Evolutionary conservation across 2,888 invertebrate genomes (phyloP).

Genomic region (Lycocerus yunnanus): DNA sequence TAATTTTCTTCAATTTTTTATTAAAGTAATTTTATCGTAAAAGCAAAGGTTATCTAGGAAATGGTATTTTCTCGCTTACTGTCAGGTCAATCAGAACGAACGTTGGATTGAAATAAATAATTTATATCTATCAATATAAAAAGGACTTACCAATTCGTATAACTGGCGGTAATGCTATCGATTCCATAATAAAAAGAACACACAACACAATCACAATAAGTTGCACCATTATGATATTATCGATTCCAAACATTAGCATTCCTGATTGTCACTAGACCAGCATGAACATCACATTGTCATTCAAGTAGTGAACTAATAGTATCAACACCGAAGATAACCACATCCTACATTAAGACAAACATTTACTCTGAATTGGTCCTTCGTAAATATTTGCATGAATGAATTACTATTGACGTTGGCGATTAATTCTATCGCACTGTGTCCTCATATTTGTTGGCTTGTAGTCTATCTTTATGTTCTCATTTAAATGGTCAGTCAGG

Average conservation of each 20-base stretch:
- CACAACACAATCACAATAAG: conserved; percentile 38
- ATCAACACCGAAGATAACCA: conserved; percentile 41
- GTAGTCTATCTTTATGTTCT: conserved; percentile 14
- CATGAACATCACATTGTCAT: conserved; percentile 34
- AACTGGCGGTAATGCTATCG: conserved; percentile 64
- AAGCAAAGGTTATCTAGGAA: neutral
- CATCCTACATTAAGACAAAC: conserved; percentile 39
- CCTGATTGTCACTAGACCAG: conserved; percentile 37
- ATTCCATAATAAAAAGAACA: conserved; percentile 37
- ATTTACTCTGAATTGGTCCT: conserved; percentile 41
- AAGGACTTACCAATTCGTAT: conserved; percentile 65
- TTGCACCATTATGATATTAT: conserved; percentile 37
- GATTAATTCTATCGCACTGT: conserved; percentile 37
- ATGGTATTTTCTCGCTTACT: neutral
- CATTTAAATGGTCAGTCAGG: conserved; percentile 22
- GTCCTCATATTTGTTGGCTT: conserved; percentile 27
- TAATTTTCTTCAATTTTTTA: neutral
- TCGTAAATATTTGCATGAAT: conserved; percentile 43
- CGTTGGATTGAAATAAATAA: neutral
- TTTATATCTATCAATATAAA: neutral
- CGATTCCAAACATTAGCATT: conserved; percentile 39
- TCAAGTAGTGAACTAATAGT: conserved; percentile 36
- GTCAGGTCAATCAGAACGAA: too few relatives aligned
- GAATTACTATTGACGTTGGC: conserved; percentile 40
- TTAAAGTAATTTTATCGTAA: neutral